Evolutionary conservation across 2,888 invertebrate genomes (phyloP).

Genomic region (Brachyptera putata): DNA sequence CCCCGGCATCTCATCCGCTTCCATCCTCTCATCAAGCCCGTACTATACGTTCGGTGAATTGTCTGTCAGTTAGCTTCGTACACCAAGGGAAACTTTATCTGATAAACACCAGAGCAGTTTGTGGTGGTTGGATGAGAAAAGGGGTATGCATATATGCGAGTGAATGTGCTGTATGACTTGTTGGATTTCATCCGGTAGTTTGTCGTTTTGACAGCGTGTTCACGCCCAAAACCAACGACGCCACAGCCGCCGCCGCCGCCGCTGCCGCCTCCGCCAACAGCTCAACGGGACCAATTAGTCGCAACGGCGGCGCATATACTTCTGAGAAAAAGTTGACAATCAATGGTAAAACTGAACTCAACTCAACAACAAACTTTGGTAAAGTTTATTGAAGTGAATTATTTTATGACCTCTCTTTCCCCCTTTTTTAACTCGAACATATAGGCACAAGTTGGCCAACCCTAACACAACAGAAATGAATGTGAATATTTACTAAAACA

Average conservation of each 20-base stretch:
- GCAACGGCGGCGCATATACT: background rate
- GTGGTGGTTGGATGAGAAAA: no score
- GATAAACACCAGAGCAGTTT: background rate
- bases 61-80: background rate
- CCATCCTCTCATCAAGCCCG: background rate
- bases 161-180: no score
- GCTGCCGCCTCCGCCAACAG: background rate
- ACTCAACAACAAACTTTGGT: background rate
- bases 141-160: background rate
- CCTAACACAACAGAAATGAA: no score
- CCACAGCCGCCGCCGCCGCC: background rate
- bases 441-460: no score
- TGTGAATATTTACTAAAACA: no score
- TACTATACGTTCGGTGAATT: background rate
- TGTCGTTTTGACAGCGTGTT: background rate
- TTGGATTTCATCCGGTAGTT: background rate
- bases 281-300: background rate
- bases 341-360: background rate
- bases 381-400: slow-evolving; percentile 7
- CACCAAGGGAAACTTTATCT: background rate
- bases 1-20: slow-evolving; percentile 8
- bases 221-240: background rate
- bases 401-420: slow-evolving; percentile 5
- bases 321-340: slow-evolving; percentile 2
- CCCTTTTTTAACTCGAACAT: no score